Evolutionary conservation across 2,113 vertebrate genomes (phyloP).

Genomic region (Smithornis capensis): DNA sequence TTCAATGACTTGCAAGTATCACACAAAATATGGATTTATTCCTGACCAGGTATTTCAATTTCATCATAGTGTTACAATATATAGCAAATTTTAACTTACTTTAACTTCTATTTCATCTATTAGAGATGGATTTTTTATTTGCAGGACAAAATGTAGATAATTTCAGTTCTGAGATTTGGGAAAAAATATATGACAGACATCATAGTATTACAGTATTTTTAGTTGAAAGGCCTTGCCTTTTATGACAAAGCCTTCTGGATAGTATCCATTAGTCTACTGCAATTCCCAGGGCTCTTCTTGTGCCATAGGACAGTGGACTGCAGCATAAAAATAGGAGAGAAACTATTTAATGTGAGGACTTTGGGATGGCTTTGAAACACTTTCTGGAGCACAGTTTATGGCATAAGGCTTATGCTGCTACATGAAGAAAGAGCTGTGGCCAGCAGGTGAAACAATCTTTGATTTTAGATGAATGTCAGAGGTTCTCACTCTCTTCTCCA

Average conservation of each 20-base stretch:
- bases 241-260: background rate
- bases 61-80: background rate
- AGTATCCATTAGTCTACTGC: background rate
- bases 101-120: background rate
- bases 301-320: background rate
- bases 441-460: conserved; percentile 3
- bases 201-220: background rate
- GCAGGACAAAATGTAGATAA: background rate
- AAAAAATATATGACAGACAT: background rate
- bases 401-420: background rate
- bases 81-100: background rate
- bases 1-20: background rate
- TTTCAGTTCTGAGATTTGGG: background rate
- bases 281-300: background rate
- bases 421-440: background rate
- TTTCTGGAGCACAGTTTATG: background rate
- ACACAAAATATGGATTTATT: background rate
- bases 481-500: background rate
- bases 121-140: background rate
- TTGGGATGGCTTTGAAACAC: conserved; percentile 8
- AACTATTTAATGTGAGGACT: background rate
- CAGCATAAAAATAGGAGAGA: background rate
- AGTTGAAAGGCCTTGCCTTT: background rate
- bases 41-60: background rate
- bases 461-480: background rate